These are phyloP conservation scores for Muscina levida DNA, from an alignment of 2,888 invertebrate species.

Conservation along the genomic window DNA sequence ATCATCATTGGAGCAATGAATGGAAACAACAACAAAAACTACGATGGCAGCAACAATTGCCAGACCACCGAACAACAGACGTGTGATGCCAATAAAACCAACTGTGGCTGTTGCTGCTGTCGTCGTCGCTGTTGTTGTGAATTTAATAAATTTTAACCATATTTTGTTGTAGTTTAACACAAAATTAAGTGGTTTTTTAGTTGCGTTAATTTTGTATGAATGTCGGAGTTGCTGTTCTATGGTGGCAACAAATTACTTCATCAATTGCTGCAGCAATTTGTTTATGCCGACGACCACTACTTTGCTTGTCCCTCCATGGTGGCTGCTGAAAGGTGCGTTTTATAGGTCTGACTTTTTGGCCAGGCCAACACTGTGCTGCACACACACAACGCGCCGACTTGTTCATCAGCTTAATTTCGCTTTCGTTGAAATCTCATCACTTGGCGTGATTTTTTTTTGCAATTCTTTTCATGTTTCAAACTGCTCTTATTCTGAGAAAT, in stretches of 20 bases:
- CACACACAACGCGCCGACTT: not conserved
- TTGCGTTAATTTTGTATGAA: not conserved
- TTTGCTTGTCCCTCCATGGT: too few relatives aligned
- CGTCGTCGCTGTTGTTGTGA: conserved; percentile 10
- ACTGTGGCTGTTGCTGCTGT: not conserved
- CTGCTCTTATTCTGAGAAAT: conserved; percentile 44
- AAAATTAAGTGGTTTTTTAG: conserved; percentile 44
- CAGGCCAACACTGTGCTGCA: not conserved
- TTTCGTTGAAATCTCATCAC: conserved; percentile 46
- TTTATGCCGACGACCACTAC: conserved; percentile 20
- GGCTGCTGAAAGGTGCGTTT: conserved; percentile 31
- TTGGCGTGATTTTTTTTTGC: conserved; percentile 25
- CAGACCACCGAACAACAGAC: conserved; percentile 4
- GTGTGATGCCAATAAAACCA: not conserved
- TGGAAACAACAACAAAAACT: conserved; percentile 28
- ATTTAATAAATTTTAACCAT: conserved; percentile 50
- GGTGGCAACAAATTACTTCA: conserved; percentile 45
- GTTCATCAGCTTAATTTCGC: conserved; percentile 7
- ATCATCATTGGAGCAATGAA: conserved; percentile 36
- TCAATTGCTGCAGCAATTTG: conserved; percentile 54
- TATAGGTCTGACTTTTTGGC: not conserved
- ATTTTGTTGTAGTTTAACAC: conserved; percentile 50
- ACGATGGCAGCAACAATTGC: not conserved
- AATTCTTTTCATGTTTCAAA: not conserved
- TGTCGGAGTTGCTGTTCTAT: not conserved